Evolutionary conservation across 1,140 invertebrate species (phyloP), one percentile per base, ranked within the genome.

Genomic region (Drosophila saltans): DNA sequence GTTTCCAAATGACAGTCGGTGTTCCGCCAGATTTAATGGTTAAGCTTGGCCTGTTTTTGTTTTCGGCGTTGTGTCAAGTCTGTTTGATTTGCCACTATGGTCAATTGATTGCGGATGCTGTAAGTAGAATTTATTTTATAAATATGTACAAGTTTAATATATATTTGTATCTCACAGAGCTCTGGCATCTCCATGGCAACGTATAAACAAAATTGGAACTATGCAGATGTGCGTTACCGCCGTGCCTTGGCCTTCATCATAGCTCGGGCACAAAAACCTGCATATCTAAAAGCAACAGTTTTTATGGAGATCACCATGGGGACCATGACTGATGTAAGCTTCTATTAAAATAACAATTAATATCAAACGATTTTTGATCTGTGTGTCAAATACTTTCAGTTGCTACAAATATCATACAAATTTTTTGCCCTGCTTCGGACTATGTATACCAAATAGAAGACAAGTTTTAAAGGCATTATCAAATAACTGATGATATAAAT

Each of bases 61-160:
- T 88, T 2, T 84, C 80, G 0, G 81, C 88, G 0, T 11, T 83
- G 11, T 55, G 59, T 7, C 86, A 91, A 41, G 83, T 79, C 6
- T 91, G 81, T 58, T 60, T 91, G 55, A 91, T 91, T 11, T 91
- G 88, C 28, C 73, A 91, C 45, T 81, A 88, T 21, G 80, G 88
- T 0, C 88, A 91, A 16, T 33, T 82, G 41, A 72, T 91, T 43
- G 82, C 75, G 3, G 83, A 91, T 74, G 73, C 80, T 48, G 88
- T 91, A 28, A 55, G 68, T 57, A 21, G 48, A 5, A 48, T 1
- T 1, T 21, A 10, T 4, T 5, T 26, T 3, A n/a, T 16, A 16
- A 16, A 16, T 16, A 0, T 16, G 16, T 16, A 0, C 16, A 16
- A 16, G 16, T 21, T 10, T 40, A 36, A 57, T n/a, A 16, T 33